Evolutionary conservation across 2,888 invertebrate species (phyloP).

Genomic region (Spodoptera littoralis): DNA sequence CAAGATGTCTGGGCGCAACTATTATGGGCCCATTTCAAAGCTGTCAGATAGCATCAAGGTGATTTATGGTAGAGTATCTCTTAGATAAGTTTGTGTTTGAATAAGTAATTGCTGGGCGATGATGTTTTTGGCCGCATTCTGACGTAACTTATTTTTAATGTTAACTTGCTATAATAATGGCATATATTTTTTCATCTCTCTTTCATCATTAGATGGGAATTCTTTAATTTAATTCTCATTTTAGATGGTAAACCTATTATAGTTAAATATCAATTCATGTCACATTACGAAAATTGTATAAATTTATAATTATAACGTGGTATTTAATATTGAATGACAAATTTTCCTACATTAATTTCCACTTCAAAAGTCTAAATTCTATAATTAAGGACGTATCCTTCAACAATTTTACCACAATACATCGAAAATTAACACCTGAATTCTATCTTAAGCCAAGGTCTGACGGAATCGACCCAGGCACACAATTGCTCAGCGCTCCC

Average conservation of each 20-base stretch:
- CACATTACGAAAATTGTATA: too few species aligned
- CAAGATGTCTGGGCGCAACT: slow-evolving; percentile 56
- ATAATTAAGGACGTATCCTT: slow-evolving; percentile 3
- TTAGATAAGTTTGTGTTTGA: slow-evolving; percentile 56
- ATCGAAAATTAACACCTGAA: slow-evolving; percentile 44
- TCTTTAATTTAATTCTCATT: too few species aligned
- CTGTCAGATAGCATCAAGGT: slow-evolving; percentile 63
- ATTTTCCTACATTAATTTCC: too few species aligned
- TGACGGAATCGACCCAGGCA: slow-evolving; percentile 28
- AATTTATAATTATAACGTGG: too few species aligned
- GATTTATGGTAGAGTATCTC: slow-evolving; percentile 57
- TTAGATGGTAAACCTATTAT: too few species aligned
- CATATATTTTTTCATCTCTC: too few species aligned
- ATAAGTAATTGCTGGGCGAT: slow-evolving; percentile 53
- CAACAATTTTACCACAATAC: slow-evolving; percentile 24
- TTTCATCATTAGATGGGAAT: too few species aligned
- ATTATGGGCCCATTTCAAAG: slow-evolving; percentile 60
- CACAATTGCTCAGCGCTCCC: slow-evolving; percentile 35
- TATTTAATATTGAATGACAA: too few species aligned
- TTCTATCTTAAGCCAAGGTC: slow-evolving; percentile 32
- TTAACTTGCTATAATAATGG: neutral
- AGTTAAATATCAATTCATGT: too few species aligned
- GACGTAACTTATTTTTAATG: slow-evolving; percentile 4
- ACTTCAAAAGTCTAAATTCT: too few species aligned
- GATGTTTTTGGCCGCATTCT: slow-evolving; percentile 37